phyloP scores from a whole-genome alignment of 2,797 vertebrate genomes.

The Tokudaia tokunoshimensis region DNA sequence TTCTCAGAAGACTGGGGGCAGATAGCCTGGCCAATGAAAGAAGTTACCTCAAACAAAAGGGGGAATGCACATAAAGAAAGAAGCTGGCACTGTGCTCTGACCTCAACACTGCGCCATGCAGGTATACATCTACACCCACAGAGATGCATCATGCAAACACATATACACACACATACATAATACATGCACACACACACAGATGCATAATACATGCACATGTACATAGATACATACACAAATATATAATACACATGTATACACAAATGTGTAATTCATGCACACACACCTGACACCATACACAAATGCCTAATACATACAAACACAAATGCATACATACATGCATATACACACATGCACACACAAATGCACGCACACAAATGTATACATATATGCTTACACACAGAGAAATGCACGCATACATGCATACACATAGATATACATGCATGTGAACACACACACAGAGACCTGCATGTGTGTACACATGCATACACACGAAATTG shows the following conservation, averaged over 20 bases:
- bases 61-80: background rate
- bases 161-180: background rate
- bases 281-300: too few relatives aligned
- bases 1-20: background rate
- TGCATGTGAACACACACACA: background rate
- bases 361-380: background rate
- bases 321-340: background rate
- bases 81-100: background rate
- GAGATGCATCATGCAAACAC: background rate
- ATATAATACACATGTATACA: background rate
- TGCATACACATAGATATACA: background rate
- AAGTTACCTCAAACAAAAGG: background rate
- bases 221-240: background rate
- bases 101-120: background rate
- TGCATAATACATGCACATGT: too few relatives aligned
- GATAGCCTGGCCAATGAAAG: background rate
- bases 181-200: background rate
- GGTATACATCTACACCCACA: background rate
- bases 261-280: background rate
- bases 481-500: background rate
- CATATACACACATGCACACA: background rate
- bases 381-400: background rate
- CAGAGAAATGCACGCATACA: background rate
- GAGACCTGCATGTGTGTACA: background rate
- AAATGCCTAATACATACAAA: background rate